Evolutionary conservation across 2,888 invertebrate genomes (phyloP).

Genomic region (Isoperla grammatica): DNA sequence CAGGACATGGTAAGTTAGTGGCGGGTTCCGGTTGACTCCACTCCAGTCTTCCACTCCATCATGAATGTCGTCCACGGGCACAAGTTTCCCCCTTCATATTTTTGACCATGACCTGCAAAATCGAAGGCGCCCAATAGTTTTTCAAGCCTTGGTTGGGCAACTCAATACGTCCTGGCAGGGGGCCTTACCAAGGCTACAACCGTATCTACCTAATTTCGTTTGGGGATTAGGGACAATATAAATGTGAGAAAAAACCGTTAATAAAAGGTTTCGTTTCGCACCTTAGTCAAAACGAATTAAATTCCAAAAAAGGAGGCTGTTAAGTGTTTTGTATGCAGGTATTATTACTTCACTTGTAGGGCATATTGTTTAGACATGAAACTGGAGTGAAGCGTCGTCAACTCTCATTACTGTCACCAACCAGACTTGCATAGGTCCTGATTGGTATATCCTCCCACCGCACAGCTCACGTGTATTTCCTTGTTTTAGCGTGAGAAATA

Average conservation of each 20-base stretch:
- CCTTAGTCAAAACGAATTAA: too few species aligned
- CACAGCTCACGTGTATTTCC: too few species aligned
- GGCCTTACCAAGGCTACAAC: constrained; percentile 4
- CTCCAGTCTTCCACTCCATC: not conserved
- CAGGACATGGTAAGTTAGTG: not conserved
- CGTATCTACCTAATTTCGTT: constrained; percentile 15
- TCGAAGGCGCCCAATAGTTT: not conserved
- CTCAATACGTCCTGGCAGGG: not conserved
- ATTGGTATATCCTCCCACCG: too few species aligned
- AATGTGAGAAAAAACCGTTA: constrained; percentile 7
- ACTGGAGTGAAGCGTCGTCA: too few species aligned
- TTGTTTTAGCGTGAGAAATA: too few species aligned
- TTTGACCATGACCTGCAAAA: not conserved
- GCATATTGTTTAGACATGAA: too few species aligned
- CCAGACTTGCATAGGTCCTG: too few species aligned
- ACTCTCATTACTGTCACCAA: too few species aligned
- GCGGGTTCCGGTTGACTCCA: not conserved
- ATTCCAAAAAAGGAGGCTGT: too few species aligned
- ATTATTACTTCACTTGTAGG: too few species aligned
- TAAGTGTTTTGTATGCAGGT: too few species aligned
- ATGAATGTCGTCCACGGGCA: not conserved
- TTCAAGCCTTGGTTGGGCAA: too few species aligned
- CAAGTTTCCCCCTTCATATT: not conserved
- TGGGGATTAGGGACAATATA: not conserved
- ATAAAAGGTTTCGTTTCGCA: not conserved